Evolutionary conservation across 2,888 invertebrate genomes (phyloP).

Genomic region (Trilocha varians): DNA sequence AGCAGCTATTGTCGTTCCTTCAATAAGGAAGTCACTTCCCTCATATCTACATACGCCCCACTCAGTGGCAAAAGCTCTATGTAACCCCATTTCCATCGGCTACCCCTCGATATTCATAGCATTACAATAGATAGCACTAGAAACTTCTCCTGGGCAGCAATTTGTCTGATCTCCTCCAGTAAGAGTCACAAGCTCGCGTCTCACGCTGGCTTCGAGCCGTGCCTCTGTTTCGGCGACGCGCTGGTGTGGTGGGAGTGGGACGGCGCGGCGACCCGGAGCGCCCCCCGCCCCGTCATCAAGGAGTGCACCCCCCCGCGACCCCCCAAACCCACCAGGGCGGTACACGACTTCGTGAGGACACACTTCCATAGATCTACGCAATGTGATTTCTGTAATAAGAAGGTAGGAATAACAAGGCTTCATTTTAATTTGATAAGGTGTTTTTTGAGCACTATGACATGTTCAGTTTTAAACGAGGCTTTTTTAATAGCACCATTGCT

Average conservation of each 20-base stretch:
- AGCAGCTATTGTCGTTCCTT: too few relatives aligned
- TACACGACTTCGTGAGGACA: constrained; percentile 87
- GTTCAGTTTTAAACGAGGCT: too few relatives aligned
- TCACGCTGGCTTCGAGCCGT: constrained; percentile 92
- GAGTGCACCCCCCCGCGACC: constrained; percentile 35
- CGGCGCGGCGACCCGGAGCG: constrained; percentile 43
- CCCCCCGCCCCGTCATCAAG: constrained; percentile 35
- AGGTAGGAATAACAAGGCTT: constrained; percentile 65
- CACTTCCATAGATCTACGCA: constrained; percentile 92
- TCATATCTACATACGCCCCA: too few relatives aligned
- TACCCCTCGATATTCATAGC: too few relatives aligned
- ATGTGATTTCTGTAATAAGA: constrained; percentile 95
- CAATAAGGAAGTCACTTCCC: too few relatives aligned
- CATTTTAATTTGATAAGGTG: neutral
- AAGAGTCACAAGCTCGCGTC: constrained; percentile 78
- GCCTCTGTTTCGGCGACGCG: constrained; percentile 93
- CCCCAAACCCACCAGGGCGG: constrained; percentile 38
- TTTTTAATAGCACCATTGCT: too few relatives aligned
- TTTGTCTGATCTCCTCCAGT: constrained; percentile 41
- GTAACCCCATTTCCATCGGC: too few relatives aligned
- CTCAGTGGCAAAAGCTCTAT: too few relatives aligned
- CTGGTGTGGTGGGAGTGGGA: constrained; percentile 87
- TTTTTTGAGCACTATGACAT: too few relatives aligned
- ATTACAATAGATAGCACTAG: too few relatives aligned
- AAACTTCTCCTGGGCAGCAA: too few relatives aligned